Base-by-base conservation (phyloP, 1,140 invertebrate species). In the Arctopsyche grandis region DNA sequence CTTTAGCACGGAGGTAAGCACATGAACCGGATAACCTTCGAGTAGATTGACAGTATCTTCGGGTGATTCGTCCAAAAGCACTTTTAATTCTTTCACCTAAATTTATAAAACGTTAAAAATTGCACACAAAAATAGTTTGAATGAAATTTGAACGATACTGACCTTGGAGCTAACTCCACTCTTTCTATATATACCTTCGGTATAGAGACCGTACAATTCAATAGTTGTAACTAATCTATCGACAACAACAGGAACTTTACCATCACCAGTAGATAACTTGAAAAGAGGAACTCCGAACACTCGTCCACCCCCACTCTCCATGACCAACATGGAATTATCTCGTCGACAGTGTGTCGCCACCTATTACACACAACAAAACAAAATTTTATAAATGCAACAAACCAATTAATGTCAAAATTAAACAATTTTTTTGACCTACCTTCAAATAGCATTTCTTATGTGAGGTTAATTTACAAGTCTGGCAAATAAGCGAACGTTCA, bases 401-500 rank as follows among this genome's bases (percentile, higher is more conserved):
- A 22, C 29, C 7, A 38, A 38, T 38, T 38, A 7, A 26, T 60
- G 38, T 9, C 3, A 24, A 63, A 38, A 76, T 29, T 75, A 21
- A 43, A 66, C 12, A 66, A n/a, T 75, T 29, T 60, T 24, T 26
- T 75, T 70, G 38, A 83, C 56, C 43, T 84, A 85, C 86, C 87
- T 94, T 95, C 70, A 89, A 90, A 83, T 95, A 95, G 87, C 97
- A 99, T 85, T 98, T 98, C 86, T 97, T 97, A 87, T 99, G 97
- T 84, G 96, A 97, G 0, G 96, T 96, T 69, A 98, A 88, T 86
- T 96, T 97, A 89, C 97, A 99, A 82, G 92, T 95, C 91, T 94
- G 87, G 87, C 93, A 91, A 79, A 91, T 89, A 66, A 97, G 91
- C 43, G 96, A 95, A 79, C 96, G 91, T 85, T 98, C 97, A 60